Percentiles rank a stretch among this genome's conserved stretches.
These are phyloP conservation scores for Blennius ocellaris DNA, from an alignment of 2,113 vertebrate species.

Conservation along the genomic window DNA sequence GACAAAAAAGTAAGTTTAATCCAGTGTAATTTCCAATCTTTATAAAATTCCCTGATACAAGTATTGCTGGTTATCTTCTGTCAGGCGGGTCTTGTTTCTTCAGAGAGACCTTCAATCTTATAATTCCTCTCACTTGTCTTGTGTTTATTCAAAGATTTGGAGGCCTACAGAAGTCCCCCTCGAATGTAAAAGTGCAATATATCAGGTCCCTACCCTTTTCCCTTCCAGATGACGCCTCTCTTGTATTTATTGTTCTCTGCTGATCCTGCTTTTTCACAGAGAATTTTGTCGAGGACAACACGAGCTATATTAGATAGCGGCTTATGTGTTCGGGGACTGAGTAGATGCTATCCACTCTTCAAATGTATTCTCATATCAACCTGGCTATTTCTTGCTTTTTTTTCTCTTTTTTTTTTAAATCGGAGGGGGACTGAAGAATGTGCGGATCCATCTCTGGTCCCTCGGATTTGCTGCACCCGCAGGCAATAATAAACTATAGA, in stretches of 20 bases:
- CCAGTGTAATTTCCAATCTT: no score
- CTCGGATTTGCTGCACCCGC: constrained; percentile 46
- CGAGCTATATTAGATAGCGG: constrained; percentile 35
- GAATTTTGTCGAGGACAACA: constrained; percentile 29
- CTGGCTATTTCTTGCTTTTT: constrained; percentile 21
- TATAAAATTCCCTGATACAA: no score
- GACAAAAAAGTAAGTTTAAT: no score
- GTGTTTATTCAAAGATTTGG: constrained; percentile 4
- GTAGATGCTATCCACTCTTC: constrained; percentile 34
- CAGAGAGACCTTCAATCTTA: no score
- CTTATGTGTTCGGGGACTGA: constrained; percentile 46
- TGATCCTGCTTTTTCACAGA: not conserved
- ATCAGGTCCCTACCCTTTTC: not conserved
- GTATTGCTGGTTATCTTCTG: no score
- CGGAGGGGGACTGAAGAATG: constrained; percentile 17
- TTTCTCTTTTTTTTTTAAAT: constrained; percentile 19
- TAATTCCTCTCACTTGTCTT: no score
- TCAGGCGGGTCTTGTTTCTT: no score
- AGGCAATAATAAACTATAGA: constrained; percentile 69
- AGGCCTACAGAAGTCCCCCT: constrained; percentile 6
- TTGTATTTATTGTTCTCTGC: constrained; percentile 29
- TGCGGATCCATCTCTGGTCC: constrained; percentile 48
- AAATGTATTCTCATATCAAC: constrained; percentile 53
- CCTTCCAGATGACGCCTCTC: not conserved
- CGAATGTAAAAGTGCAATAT: constrained; percentile 23